phyloP scores from a whole-genome alignment of 1,140 invertebrate species.

The Cephus cinctus region DNA sequence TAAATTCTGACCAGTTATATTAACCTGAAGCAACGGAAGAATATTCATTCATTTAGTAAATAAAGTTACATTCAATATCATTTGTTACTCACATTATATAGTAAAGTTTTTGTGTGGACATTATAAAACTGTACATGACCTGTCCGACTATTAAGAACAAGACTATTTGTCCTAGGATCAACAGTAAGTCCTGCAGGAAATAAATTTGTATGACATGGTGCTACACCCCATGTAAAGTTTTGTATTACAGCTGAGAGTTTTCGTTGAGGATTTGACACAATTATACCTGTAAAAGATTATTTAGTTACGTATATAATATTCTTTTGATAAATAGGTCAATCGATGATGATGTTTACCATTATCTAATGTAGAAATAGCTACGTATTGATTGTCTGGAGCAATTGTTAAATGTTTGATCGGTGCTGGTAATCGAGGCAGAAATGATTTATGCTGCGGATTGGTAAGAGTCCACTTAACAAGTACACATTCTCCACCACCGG shows the following conservation, averaged over 20 bases:
- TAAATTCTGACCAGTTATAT: conserved; percentile 74
- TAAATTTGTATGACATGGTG: conserved; percentile 47
- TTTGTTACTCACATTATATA: conserved; percentile 75
- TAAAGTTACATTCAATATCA: conserved; percentile 8
- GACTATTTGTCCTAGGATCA: conserved; percentile 66
- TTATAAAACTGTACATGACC: conserved; percentile 83
- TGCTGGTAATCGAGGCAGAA: conserved; percentile 72
- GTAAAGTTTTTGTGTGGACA: conserved; percentile 63
- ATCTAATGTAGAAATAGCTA: conserved; percentile 70
- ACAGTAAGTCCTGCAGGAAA: conserved; percentile 66
- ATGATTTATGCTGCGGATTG: conserved; percentile 60
- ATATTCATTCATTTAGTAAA: conserved; percentile 1
- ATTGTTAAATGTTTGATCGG: conserved; percentile 68
- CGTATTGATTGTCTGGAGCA: conserved; percentile 64
- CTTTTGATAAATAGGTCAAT: conserved; percentile 2
- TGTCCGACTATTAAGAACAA: conserved; percentile 75
- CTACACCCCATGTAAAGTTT: conserved; percentile 65
- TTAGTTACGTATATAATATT: conserved; percentile 15
- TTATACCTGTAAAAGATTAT: conserved; percentile 55
- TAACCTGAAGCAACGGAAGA: conserved; percentile 61
- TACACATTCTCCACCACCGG: conserved; percentile 76
- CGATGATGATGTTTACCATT: conserved; percentile 60
- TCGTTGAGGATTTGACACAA: conserved; percentile 65
- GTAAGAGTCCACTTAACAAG: conserved; percentile 76
- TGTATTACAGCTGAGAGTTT: conserved; percentile 64